These are phyloP conservation scores for Metopia argyrocephala DNA, from an alignment of 2,888 invertebrate genomes.

Conservation along the genomic window DNA sequence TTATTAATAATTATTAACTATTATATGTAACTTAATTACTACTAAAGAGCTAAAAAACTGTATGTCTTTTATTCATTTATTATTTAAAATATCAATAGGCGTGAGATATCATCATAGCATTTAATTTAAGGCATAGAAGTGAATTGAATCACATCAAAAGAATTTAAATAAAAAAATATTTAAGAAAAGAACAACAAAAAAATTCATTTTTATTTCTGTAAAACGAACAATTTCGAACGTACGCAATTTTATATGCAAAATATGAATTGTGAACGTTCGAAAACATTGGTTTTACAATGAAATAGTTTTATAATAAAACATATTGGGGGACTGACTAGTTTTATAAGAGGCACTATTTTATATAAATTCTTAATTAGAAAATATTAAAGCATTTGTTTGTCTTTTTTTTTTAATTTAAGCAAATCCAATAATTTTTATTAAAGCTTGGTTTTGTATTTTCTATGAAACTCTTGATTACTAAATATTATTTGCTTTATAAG, in stretches of 20 bases:
- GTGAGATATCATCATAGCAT: background rate
- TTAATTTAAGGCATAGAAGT: background rate
- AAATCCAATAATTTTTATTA: background rate
- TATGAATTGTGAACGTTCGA: too few relatives aligned
- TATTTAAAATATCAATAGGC: background rate
- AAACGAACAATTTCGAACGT: too few relatives aligned
- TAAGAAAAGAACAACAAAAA: background rate
- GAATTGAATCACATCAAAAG: background rate
- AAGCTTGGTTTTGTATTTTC: constrained; percentile 20
- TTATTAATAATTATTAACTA: too few relatives aligned
- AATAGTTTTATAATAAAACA: background rate
- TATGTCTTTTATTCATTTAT: background rate
- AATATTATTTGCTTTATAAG: background rate
- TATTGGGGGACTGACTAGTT: constrained; percentile 13
- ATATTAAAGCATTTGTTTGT: background rate
- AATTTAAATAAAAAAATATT: background rate
- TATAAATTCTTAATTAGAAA: background rate
- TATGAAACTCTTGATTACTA: constrained; percentile 40
- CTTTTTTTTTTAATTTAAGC: background rate
- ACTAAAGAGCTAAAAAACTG: too few relatives aligned
- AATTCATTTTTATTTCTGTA: too few relatives aligned
- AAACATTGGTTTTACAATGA: too few relatives aligned
- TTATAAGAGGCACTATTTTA: constrained; percentile 36
- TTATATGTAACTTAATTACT: too few relatives aligned
- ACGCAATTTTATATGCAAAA: too few relatives aligned